phyloP scores from a whole-genome alignment of 30 jellyfish, hydroid and myxozoan species.

The Sanderia malayensis region DNA sequence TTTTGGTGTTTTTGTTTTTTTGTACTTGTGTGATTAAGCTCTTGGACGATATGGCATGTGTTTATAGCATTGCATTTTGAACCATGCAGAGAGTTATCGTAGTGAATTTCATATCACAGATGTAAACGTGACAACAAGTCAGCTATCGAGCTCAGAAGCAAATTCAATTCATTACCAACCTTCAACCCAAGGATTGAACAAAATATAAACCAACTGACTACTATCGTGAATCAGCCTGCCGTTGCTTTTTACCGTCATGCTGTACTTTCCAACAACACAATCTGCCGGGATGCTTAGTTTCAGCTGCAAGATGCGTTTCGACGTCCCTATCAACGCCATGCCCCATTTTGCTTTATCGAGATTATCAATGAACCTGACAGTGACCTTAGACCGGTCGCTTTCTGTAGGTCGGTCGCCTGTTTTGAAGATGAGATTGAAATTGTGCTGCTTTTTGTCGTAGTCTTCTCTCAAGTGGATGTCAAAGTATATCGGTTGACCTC shows the following conservation, averaged over 20 bases:
- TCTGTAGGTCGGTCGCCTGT: slow-evolving; percentile 66
- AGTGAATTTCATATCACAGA: too few relatives aligned
- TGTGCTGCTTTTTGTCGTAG: slow-evolving; percentile 46
- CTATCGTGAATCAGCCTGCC: slow-evolving; percentile 43
- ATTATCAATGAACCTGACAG: slow-evolving; percentile 43
- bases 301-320: slow-evolving; percentile 33
- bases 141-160: too few relatives aligned
- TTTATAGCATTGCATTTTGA: too few relatives aligned
- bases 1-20: too few relatives aligned
- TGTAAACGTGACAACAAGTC: too few relatives aligned
- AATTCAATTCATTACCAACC: slow-evolving; percentile 61
- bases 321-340: slow-evolving; percentile 46
- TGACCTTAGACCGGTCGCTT: slow-evolving; percentile 62
- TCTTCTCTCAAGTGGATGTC: slow-evolving; percentile 54
- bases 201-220: slow-evolving; percentile 38
- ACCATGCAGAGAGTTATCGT: too few relatives aligned
- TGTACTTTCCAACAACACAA: slow-evolving; percentile 56
- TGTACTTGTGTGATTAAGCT: too few relatives aligned
- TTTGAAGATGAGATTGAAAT: slow-evolving; percentile 42
- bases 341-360: slow-evolving; percentile 71
- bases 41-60: too few relatives aligned
- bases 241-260: slow-evolving; percentile 48
- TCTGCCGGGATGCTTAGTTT: slow-evolving; percentile 76
- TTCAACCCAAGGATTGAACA: slow-evolving; percentile 85
- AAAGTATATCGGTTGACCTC: slow-evolving; percentile 67